Base-by-base conservation (phyloP, 1,140 invertebrate genomes). In the Diprion similis region DNA sequence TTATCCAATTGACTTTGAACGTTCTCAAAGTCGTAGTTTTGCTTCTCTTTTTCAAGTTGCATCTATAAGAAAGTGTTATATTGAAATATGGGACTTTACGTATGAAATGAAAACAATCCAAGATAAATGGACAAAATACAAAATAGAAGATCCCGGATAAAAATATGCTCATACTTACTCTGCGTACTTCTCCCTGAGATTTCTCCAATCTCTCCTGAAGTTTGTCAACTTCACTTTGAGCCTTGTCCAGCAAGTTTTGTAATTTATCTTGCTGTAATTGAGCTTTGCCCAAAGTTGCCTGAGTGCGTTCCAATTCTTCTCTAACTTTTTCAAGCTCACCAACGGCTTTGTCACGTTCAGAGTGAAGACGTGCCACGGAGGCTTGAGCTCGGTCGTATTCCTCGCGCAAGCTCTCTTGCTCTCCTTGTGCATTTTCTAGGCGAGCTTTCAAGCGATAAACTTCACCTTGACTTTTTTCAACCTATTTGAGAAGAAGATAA, bases 391-490 rank as follows among this genome's bases (percentile, higher is more conserved):
- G 90, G 82, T 97, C 96, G 81, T 96, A 94, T 87, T 98, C 96
- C 81, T 97, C 96, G 70, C 96, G 94, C 70, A 98, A 87, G 83
- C 94, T 97, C 80, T 97, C 96, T 82, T 96, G 95, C 88, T 98
- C 96, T 71, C 94, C 94, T 89, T 97, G 96, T 82, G 96, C 95
- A 88, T 98, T 98, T 89, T 98, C 97, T 79, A 98, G 89, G 84
- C 96, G 94, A 13, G 96, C 96, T 87, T 98, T 97, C 73, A 98
- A 90, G 81, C 96, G 91, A 83, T 98, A 98, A 13, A 98, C 96
- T 86, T 98, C 97, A 70, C 96, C 96, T 86, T 98, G 96, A 69
- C 95, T 96, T 87, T 97, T 97, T 86, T 97, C 95, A 66, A 96
- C 85, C 83, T 47, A 46, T 19, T 3, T 3, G 51, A 13, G 24